phyloP scores from a whole-genome alignment of 2,113 vertebrate species.

The Strix aluco region DNA sequence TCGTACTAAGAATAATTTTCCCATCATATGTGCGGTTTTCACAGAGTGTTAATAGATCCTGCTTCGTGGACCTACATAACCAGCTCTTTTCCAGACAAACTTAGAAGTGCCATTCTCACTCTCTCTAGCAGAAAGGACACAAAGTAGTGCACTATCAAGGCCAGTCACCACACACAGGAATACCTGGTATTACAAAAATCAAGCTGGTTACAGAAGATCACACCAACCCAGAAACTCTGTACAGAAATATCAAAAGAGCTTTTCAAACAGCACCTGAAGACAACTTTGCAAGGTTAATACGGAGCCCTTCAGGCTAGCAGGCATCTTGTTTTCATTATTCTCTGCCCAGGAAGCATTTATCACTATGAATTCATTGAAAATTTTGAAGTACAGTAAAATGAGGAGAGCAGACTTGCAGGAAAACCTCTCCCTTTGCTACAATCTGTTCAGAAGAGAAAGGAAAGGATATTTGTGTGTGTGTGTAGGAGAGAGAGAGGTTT shows the following conservation, averaged over 20 bases:
- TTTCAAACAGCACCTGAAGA: not conserved
- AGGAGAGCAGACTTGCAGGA: conserved; percentile 1
- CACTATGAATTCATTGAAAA: conserved; percentile 32
- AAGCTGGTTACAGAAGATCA: not conserved
- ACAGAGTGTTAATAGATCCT: not conserved
- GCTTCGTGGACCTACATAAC: not conserved
- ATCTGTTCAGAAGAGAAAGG: conserved; percentile 27
- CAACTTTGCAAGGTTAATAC: not conserved
- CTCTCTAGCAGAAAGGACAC: not conserved
- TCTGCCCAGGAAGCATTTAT: conserved; percentile 29
- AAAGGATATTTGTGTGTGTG: not conserved
- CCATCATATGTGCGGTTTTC: not conserved
- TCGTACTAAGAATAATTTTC: conserved; percentile 23
- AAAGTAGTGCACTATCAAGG: not conserved
- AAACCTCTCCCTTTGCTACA: conserved; percentile 25
- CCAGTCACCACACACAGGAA: not conserved
- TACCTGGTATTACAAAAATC: not conserved
- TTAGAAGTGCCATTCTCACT: not conserved
- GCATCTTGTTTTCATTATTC: not conserved
- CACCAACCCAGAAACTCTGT: not conserved
- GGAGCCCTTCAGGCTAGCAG: not conserved
- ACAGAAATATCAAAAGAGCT: not conserved
- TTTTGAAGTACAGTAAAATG: not conserved
- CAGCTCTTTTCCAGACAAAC: not conserved
- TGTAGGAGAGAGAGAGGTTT: not conserved